These are phyloP conservation scores for Carabus problematicus DNA, from an alignment of 2,888 invertebrate species.

Conservation along the genomic window DNA sequence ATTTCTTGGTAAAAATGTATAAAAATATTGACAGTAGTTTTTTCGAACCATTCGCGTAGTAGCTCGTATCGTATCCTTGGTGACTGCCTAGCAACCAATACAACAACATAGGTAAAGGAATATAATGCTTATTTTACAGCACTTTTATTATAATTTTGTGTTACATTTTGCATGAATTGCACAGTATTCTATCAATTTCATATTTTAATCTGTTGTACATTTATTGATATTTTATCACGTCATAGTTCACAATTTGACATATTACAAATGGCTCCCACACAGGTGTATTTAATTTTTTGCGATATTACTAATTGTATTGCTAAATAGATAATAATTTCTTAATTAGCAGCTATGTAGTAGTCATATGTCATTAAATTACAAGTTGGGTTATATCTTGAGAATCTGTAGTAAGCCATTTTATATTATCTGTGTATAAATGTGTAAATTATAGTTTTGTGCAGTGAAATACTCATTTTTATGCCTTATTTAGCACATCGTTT, in stretches of 20 bases:
- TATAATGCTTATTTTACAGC: conserved; percentile 44
- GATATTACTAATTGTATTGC: not conserved
- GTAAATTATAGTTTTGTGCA: too few species aligned
- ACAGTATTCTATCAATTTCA: conserved; percentile 43
- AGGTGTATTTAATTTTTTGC: conserved; percentile 38
- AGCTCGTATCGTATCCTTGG: conserved; percentile 60
- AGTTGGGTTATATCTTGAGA: too few species aligned
- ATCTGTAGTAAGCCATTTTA: too few species aligned
- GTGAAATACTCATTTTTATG: too few species aligned
- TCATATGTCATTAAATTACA: too few species aligned
- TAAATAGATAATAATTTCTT: too few species aligned
- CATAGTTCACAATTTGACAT: conserved; percentile 49
- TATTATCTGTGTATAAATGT: too few species aligned
- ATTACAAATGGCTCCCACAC: conserved; percentile 54
- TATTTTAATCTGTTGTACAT: conserved; percentile 43
- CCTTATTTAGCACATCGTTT: too few species aligned
- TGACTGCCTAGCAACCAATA: conserved; percentile 61
- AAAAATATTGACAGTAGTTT: conserved; percentile 36
- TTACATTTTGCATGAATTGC: conserved; percentile 42
- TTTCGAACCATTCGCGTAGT: conserved; percentile 47
- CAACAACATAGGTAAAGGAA: conserved; percentile 58
- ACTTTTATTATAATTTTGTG: conserved; percentile 38
- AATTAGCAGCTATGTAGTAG: too few species aligned
- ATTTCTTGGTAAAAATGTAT: conserved; percentile 28
- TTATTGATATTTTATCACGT: conserved; percentile 39